Base-by-base conservation (phyloP, 2,888 invertebrate species). In the Limnephilus marmoratus region DNA sequence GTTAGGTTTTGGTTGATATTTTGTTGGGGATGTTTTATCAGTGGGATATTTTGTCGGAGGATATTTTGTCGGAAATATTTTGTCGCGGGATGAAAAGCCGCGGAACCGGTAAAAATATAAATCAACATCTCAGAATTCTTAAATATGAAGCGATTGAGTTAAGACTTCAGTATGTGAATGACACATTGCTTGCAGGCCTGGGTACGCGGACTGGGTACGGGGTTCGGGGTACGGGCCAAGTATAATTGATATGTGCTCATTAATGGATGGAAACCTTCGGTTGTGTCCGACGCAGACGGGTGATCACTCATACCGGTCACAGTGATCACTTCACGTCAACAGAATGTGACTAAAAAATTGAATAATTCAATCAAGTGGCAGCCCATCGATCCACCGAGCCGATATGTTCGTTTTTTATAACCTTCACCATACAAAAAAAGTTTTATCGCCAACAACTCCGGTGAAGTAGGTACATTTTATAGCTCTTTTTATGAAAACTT, bases 251-350 rank as follows among this genome's bases (percentile, higher is more conserved):
- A 81, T 81, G 81, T 81, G 90, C 81, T 91, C 91, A 91, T 91
- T 91, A 91, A 91, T 90, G 85, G 37, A 37, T 85, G 29, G 80
- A 90, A 80, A 85, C 85, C 91, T 88, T 24, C 41, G 49, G 53
- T 29, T 90, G 85, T 90, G 90, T 90, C 90, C 90, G 80, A 7
- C 29, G 89, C 85, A 83, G 93, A 92, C 92, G 92, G 93, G 90
- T 91, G 91, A 92, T 93, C 93, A 89, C 87, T 93, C 93, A 93
- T 90, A 92, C 85, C 41, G 92, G 90, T 86, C 85, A 85, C 90
- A 82, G 92, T 83, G 93, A 92, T 93, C 93, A 93, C 93, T 93
- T 92, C 91, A 91, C 92, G 93, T 93, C 91, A 91, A 91, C 85
- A 88, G 68, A 90, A 90, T 90, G 88, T 83, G 83, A 90, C 89